Evolutionary conservation across 2,113 vertebrate species (phyloP).

Genomic region (Emydura subglobosa): DNA sequence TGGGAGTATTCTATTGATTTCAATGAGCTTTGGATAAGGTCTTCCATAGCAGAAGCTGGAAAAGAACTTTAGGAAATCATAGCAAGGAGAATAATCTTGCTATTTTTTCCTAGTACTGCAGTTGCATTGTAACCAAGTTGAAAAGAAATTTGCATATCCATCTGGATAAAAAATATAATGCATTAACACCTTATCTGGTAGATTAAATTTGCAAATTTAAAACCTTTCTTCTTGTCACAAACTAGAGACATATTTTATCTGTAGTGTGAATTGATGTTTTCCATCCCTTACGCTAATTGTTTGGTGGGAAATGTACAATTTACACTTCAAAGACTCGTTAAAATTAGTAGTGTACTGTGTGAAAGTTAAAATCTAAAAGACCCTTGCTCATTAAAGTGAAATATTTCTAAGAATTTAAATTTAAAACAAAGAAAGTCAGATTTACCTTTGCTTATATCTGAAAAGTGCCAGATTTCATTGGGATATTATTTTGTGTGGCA

Average conservation of each 20-base stretch:
- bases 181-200: constrained; percentile 72
- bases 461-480: neutral
- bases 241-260: constrained; percentile 30
- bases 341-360: constrained; percentile 49
- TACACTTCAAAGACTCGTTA: constrained; percentile 71
- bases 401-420: constrained; percentile 32
- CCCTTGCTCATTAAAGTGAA: constrained; percentile 7
- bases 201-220: constrained; percentile 69
- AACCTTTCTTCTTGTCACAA: constrained; percentile 67
- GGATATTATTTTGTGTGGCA: neutral
- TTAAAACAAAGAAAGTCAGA: neutral
- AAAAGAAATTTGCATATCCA: constrained; percentile 64
- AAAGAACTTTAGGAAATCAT: neutral
- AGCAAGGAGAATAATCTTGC: neutral
- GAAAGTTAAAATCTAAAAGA: constrained; percentile 38
- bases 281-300: constrained; percentile 61
- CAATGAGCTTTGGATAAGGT: neutral
- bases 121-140: constrained; percentile 54
- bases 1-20: neutral
- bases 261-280: constrained; percentile 74
- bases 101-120: constrained; percentile 15
- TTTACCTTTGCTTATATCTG: constrained; percentile 23
- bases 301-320: constrained; percentile 73
- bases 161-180: constrained; percentile 73
- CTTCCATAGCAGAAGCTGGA: neutral